phyloP scores from a whole-genome alignment of 2,113 vertebrate genomes.

The Brachypodius melanocephalos region DNA sequence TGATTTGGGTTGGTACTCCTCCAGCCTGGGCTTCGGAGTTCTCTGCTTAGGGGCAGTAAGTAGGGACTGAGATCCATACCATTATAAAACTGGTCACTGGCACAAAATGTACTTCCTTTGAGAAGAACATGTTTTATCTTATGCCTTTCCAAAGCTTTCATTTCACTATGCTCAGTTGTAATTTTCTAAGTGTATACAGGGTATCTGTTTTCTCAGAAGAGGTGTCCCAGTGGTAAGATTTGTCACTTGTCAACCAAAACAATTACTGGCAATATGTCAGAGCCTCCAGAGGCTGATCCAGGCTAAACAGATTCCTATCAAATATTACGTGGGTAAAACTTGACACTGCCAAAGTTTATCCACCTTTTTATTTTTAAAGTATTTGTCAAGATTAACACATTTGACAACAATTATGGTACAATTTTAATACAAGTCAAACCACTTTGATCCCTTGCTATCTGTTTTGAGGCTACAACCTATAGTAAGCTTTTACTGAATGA shows the following conservation, averaged over 20 bases:
- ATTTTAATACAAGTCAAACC: neutral
- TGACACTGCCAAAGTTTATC: neutral
- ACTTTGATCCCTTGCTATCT: constrained; percentile 36
- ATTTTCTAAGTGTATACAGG: neutral
- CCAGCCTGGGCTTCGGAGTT: neutral
- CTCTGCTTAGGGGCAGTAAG: neutral
- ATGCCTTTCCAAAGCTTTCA: neutral
- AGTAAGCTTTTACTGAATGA: neutral
- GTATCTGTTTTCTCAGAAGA: neutral
- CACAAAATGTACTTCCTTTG: neutral
- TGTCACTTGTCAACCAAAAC: neutral
- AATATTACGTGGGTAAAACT: neutral
- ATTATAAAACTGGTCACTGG: neutral
- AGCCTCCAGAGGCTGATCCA: neutral
- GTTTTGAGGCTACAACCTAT: neutral
- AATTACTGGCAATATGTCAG: neutral
- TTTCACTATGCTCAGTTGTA: neutral
- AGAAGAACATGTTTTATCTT: neutral
- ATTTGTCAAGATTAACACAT: neutral
- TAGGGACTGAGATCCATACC: neutral
- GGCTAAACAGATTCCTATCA: neutral
- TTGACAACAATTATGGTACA: neutral
- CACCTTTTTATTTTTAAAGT: neutral
- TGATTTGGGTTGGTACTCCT: neutral
- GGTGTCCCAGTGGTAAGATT: neutral